phyloP scores from a whole-genome alignment of 1,140 invertebrate genomes.

The Apolygus lucorum region DNA sequence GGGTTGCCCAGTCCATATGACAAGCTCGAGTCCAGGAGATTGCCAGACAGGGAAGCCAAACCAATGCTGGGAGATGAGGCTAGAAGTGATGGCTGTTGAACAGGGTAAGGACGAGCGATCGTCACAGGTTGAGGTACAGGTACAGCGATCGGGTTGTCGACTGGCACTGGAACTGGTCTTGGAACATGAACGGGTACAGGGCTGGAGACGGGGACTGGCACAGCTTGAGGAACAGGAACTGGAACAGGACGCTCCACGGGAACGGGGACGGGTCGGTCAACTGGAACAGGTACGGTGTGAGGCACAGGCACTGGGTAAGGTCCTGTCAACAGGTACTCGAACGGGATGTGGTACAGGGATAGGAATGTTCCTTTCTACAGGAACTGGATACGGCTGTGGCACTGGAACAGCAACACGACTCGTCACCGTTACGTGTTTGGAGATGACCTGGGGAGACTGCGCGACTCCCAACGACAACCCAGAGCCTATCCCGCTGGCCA shows the following conservation, averaged over 20 bases:
- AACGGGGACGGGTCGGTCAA: not conserved
- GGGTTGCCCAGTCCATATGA: too few relatives aligned
- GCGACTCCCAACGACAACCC: not conserved
- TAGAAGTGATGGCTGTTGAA: too few relatives aligned
- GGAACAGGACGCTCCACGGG: constrained; percentile 18
- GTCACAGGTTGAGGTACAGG: not conserved
- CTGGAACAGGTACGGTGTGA: constrained; percentile 29
- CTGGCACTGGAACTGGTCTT: not conserved
- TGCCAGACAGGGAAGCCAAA: too few relatives aligned
- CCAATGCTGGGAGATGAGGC: too few relatives aligned
- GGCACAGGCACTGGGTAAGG: constrained; percentile 28
- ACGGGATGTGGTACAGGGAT: constrained; percentile 26
- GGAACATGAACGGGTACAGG: constrained; percentile 57
- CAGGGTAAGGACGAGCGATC: not conserved
- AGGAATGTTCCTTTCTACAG: constrained; percentile 28
- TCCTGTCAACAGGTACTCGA: constrained; percentile 30
- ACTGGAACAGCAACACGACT: constrained; percentile 27
- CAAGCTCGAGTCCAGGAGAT: too few relatives aligned
- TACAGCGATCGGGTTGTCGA: not conserved
- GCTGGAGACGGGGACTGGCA: constrained; percentile 25
- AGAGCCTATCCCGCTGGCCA: too few relatives aligned
- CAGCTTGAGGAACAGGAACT: constrained; percentile 7
- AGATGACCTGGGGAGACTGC: constrained; percentile 5
- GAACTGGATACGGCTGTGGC: constrained; percentile 29
- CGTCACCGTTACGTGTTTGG: constrained; percentile 24